Base-by-base conservation (phyloP, 1,140 invertebrate genomes). In the Trypoxylus dichotomus region DNA sequence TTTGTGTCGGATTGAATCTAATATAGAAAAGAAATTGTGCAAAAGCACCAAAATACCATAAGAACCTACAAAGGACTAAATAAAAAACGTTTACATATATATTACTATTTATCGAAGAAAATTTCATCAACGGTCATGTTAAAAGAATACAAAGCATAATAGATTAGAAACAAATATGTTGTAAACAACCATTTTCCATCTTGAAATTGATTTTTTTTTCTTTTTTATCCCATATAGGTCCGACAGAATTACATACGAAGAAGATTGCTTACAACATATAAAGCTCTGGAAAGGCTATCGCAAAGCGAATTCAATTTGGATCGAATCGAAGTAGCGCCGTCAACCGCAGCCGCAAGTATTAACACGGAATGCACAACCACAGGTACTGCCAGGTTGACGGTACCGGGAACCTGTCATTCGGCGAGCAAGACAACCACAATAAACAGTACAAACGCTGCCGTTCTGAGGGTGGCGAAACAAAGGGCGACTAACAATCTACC, bases 301-400 rank as follows among this genome's bases (percentile, higher is more conserved):
- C 93, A 95, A 84, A 94, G 93, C 58, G 93, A 95, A 83, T 94
- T 95, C 83, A 94, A 95, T 82, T 83, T 95, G 79, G 93, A 95
- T 82, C 88, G 91, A 79, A 84, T 94, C 29, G 92, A 93, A 87
- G 90, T 92, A 68, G 86, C 88, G 6, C 89, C 89, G 11, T 86
- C 87, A 15, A 83, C 88, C 27, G 84, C 86, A 3, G 87, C 87
- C 21, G 85, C 85, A 6, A 81, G 88, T 87, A 24, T 89, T 84
- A 77, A 80, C 80, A 72, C 82, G 15, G 79, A 81, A 68, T 76
- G 77, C 27, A 71, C 73, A 10, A 86, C 85, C 63, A 82, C 88
- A 42, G 88, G 87, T 5, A 86, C 88, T 27, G 87, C 87, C 13
- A 85, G 86, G 71, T 86, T 91, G 11, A 84, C 88, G 11, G 90